Base-by-base conservation (phyloP, 2,888 invertebrate genomes). In the Cerastis leucographa region DNA sequence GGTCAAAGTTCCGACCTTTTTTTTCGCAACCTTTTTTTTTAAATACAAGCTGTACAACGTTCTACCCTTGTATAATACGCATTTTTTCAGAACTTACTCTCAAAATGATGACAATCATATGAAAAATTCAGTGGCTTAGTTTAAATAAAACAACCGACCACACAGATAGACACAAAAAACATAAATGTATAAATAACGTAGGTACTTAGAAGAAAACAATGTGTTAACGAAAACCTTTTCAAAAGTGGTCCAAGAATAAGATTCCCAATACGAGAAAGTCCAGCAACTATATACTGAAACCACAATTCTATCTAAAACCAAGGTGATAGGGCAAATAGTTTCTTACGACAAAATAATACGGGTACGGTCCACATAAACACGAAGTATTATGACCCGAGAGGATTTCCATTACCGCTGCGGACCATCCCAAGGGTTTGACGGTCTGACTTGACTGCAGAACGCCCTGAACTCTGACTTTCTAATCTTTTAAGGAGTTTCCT, bases 331-430 rank as follows among this genome's bases (percentile, higher is more conserved):
- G n/a, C 51, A 72, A 80, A 68, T 66, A 22, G 25, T 72, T 65
- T 49, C 59, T 66, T 65, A 54, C 40, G 42, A 84, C 54, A 66
- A 78, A 71, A 84, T 78, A 61, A 71, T 84, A 71, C 22, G 35
- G 42, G 64, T 49, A 44, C 14, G 71, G 64, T 85, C 56, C 25
- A 66, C 74, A 81, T 85, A 81, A 83, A 83, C 85, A 76, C 44
- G 44, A 71, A 2, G 54, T 51, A 85, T 76, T 76, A 75, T 70
- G 76, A 66, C 76, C 76, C 51, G 42, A 62, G 76, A 69, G 65
- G n/a, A 68, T 67, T 71, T 12, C 56, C 56, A 71, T 80, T 80
- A 79, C 59, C 59, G n/a, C 44, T 25, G 29, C n/a, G 64, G 49
- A 42, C 66, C 14, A 12, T 71, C 68, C 67, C 51, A 5, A 40